Evolutionary conservation across 2,888 invertebrate genomes (phyloP).

Genomic region (Harpalus rufipes): DNA sequence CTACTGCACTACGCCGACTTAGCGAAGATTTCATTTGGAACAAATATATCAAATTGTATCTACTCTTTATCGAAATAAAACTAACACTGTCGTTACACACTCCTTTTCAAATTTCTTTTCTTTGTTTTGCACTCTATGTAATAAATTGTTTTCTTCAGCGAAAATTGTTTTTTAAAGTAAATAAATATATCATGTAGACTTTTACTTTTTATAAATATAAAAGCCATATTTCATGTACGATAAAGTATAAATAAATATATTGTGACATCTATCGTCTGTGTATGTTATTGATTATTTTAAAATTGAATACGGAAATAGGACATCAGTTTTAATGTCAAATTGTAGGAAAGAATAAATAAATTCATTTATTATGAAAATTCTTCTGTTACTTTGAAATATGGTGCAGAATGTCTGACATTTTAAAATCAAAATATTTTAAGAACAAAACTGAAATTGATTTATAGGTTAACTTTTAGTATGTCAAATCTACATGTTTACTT

Average conservation of each 20-base stretch:
- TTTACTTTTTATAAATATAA: not conserved
- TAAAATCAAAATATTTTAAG: too few species aligned
- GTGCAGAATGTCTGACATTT: too few species aligned
- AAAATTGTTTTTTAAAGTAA: not conserved
- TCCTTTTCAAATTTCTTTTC: not conserved
- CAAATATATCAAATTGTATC: conserved; percentile 37
- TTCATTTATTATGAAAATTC: too few species aligned
- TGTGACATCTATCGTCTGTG: not conserved
- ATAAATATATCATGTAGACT: not conserved
- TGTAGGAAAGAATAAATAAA: too few species aligned
- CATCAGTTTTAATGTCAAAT: too few species aligned
- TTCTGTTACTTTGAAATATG: too few species aligned
- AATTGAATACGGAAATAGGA: too few species aligned
- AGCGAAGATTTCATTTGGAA: conserved; percentile 37
- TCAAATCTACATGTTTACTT: too few species aligned
- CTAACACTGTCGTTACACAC: not conserved
- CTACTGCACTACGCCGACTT: conserved; percentile 5
- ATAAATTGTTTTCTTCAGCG: not conserved
- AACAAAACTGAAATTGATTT: too few species aligned
- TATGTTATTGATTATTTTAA: too few species aligned
- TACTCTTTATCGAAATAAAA: conserved; percentile 41
- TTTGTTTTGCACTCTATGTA: not conserved
- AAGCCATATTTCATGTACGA: too few species aligned
- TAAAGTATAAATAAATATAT: not conserved
- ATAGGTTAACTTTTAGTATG: too few species aligned